Conservation (phyloP, 2,888 invertebrate species). For the Synergus itoensis region DNA sequence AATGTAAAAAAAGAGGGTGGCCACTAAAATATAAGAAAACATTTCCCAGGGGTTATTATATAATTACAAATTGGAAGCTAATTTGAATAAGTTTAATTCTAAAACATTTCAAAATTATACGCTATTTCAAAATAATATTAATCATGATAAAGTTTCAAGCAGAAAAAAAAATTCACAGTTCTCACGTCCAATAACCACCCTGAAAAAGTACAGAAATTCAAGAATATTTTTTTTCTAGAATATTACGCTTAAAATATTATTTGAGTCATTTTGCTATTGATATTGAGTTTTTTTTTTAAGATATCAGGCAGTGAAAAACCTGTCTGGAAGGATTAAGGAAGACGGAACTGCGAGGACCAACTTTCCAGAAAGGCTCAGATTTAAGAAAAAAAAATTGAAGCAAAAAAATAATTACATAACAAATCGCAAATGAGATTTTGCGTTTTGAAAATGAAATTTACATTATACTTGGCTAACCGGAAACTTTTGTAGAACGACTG, state of each 20-base stretch:
- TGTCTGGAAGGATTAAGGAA: constrained; percentile 5
- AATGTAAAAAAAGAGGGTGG: neutral
- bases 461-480: neutral
- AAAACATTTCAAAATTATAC: no score
- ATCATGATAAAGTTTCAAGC: no score
- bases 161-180: no score
- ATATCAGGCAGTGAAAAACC: neutral
- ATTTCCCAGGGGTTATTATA: no score
- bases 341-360: neutral
- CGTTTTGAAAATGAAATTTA: no score
- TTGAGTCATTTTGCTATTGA: neutral
- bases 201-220: neutral
- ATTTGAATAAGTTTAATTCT: no score
- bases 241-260: neutral
- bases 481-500: neutral
- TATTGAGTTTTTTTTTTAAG: neutral
- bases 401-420: neutral
- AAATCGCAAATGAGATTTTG: no score
- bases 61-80: no score
- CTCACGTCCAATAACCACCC: no score
- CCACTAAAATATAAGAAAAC: no score
- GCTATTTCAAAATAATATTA: no score
- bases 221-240: neutral
- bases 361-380: constrained; percentile 6
- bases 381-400: neutral